phyloP scores from a whole-genome alignment of 2,113 vertebrate species.

The Oncorhynchus tshawytscha region DNA sequence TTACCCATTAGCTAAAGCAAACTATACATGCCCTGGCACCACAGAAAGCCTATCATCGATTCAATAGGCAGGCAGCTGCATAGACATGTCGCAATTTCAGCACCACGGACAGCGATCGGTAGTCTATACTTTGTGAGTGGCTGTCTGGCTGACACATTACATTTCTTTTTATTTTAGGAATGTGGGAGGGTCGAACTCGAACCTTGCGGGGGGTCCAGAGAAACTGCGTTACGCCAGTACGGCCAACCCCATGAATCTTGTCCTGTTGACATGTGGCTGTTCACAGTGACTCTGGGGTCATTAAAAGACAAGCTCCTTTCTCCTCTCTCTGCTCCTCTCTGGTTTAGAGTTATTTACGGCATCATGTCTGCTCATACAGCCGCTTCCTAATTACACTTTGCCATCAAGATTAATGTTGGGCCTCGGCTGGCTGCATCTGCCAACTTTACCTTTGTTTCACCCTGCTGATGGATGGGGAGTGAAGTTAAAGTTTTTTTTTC shows the following conservation, averaged over 20 bases:
- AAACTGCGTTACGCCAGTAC: too few species aligned
- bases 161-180: not conserved
- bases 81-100: too few species aligned
- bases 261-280: constrained; percentile 23
- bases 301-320: constrained; percentile 30
- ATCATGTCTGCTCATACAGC: constrained; percentile 44
- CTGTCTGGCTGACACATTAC: not conserved
- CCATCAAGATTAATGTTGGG: constrained; percentile 66
- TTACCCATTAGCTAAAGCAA: constrained; percentile 26
- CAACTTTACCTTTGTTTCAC: constrained; percentile 56
- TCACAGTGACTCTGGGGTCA: constrained; percentile 23
- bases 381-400: constrained; percentile 61
- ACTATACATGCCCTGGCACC: not conserved
- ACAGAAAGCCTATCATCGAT: too few species aligned
- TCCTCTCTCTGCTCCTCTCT: constrained; percentile 50
- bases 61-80: too few species aligned
- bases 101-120: too few species aligned
- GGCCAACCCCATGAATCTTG: constrained; percentile 24
- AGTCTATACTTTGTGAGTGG: too few species aligned
- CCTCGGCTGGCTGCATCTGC: constrained; percentile 43
- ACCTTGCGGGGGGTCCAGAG: too few species aligned
- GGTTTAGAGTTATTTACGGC: constrained; percentile 59
- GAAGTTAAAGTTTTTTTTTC: constrained; percentile 29
- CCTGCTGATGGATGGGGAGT: constrained; percentile 45
- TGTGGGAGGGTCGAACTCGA: too few species aligned